Percentiles rank a stretch among this genome's conserved stretches.
phyloP scores from a whole-genome alignment of 2,888 invertebrate species.

The Cataglyphis rosenhaueri region DNA sequence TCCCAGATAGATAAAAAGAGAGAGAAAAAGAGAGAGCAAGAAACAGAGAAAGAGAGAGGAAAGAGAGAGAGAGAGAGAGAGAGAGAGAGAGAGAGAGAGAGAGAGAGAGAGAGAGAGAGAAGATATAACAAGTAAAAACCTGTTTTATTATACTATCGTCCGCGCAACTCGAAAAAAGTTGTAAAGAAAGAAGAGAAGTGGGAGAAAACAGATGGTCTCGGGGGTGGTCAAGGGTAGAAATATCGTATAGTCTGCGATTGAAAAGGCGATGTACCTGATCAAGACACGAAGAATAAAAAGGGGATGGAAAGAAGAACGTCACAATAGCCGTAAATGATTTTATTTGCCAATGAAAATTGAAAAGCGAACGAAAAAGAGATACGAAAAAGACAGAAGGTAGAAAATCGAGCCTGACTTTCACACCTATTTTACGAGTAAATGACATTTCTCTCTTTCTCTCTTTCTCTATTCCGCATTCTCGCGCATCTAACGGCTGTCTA shows the following conservation, averaged over 20 bases:
- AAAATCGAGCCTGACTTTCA: slow-evolving; percentile 16
- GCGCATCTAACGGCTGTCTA: slow-evolving; percentile 26
- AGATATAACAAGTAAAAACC: slow-evolving; percentile 39
- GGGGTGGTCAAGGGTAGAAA: slow-evolving; percentile 36
- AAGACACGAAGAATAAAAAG: neutral
- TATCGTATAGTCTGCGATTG: slow-evolving; percentile 34
- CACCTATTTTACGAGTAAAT: slow-evolving; percentile 46
- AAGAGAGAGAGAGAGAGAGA: neutral
- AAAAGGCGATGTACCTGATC: slow-evolving; percentile 33
- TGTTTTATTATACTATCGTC: slow-evolving; percentile 34
- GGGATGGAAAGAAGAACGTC: neutral
- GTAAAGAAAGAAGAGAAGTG: slow-evolving; percentile 5
- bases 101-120: neutral
- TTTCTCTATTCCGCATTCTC: neutral
- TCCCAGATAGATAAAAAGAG: neutral
- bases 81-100: neutral
- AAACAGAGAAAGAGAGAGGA: too few species aligned
- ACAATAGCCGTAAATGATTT: slow-evolving; percentile 56
- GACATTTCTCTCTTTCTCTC: neutral
- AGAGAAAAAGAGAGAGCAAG: neutral
- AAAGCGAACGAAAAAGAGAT: slow-evolving; percentile 4
- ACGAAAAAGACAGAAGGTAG: slow-evolving; percentile 6
- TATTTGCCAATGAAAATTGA: slow-evolving; percentile 51
- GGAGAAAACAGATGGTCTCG: slow-evolving; percentile 5
- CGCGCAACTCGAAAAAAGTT: slow-evolving; percentile 30